Evolutionary conservation across 2,797 vertebrate genomes (phyloP), one percentile per base, ranked within the genome.

Genomic region (Syndactyla subalaris): DNA sequence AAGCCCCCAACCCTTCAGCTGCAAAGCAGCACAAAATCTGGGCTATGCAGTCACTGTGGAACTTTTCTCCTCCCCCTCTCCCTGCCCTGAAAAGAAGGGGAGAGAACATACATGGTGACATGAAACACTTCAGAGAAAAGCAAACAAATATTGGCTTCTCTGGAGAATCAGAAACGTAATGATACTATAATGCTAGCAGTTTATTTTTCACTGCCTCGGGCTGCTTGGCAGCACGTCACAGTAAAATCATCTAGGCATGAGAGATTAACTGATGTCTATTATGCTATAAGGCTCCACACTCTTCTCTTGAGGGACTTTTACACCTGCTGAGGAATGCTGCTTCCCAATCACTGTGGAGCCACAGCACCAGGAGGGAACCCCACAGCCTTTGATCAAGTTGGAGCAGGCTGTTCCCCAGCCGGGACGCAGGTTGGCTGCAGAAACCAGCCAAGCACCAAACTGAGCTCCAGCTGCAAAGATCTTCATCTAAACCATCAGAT

Each of bases 101-200:
- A 52, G 59, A 73, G 45, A 39, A 30, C 46, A 14, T 54, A 49
- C 61, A 61, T 24, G 43, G 75, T 36, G 79, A 96, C 89, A 95
- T 43, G 79, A 91, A 96, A 92, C 92, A 95, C 94, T 96, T 83
- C 75, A 95, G 89, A 96, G 95, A 86, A 96, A 95, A 96, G 93
- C 95, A 95, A 97, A 95, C 89, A 97, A 97, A 97, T 92, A 96
- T 22, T 84, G 92, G 82, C 94, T 92, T 92, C 91, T 93, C 93
- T 43, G 87, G 91, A 95, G 96, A 97, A 96, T 93, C 91, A 93
- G 93, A 95, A 96, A 96, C 76, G 67, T 67, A 95, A 89, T 87
- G 92, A 95, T 95, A 96, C 95, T 62, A 87, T 94, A 97, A 95
- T 45, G 89, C 91, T 95, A 68, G 85, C 89, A 92, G 94, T 96